Evolutionary conservation across 2,888 invertebrate species (phyloP).

Genomic region (Thymelicus acteon): DNA sequence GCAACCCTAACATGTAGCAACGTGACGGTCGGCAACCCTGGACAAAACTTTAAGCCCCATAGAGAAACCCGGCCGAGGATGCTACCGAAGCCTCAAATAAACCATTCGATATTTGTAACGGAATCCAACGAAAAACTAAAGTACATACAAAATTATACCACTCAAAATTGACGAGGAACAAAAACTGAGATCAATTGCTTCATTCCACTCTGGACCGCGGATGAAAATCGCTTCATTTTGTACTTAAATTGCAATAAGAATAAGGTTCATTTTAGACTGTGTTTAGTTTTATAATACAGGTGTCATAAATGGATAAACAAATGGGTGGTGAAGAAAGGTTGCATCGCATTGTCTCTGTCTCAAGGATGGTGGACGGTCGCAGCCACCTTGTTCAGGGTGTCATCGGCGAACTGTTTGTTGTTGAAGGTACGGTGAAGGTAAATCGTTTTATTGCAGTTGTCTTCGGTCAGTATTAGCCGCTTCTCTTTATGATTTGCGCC

Average conservation of each 20-base stretch:
- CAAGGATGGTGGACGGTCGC: too few relatives aligned
- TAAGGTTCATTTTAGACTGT: constrained; percentile 7
- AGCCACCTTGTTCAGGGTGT: too few relatives aligned
- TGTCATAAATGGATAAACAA: constrained; percentile 52
- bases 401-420: too few relatives aligned
- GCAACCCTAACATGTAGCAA: too few relatives aligned
- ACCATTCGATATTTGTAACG: constrained; percentile 1
- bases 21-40: background rate
- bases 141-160: background rate
- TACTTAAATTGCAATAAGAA: background rate
- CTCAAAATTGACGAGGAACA: constrained; percentile 8
- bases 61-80: background rate
- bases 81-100: background rate
- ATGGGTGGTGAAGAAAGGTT: constrained; percentile 18
- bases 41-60: background rate
- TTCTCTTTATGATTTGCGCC: too few relatives aligned
- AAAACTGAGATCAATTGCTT: constrained; percentile 19
- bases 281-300: constrained; percentile 45
- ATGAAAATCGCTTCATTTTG: background rate
- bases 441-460: too few relatives aligned
- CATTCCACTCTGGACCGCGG: background rate
- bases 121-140: constrained; percentile 4
- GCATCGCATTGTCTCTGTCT: constrained; percentile 11
- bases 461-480: too few relatives aligned
- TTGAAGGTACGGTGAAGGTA: too few relatives aligned